A percentile compares a stretch with the other conserved stretches of the same genome.
Evolutionary conservation across 2,888 invertebrate genomes (phyloP).

Genomic region (Coronaproctus castanopsis): DNA sequence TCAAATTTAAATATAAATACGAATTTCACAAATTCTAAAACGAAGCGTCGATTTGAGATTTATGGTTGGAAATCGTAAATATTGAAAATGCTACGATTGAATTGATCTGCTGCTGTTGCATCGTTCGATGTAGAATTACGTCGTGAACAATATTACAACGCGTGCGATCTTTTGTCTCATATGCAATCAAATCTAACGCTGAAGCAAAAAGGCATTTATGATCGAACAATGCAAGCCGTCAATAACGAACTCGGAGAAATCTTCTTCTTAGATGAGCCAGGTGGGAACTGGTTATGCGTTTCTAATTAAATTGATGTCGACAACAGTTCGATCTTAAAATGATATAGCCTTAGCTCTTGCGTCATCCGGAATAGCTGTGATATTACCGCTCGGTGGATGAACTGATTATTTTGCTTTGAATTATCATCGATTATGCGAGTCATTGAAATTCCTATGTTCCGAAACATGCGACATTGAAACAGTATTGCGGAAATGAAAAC

Average conservation of each 20-base stretch:
- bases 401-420: not conserved
- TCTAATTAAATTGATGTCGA: not conserved
- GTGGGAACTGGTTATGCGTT: not conserved
- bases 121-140: not conserved
- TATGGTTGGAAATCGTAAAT: not conserved
- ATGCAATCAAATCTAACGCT: not conserved
- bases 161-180: not conserved
- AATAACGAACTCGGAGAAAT: not conserved
- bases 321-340: not conserved
- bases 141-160: not conserved
- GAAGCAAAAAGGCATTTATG: not conserved
- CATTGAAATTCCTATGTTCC: not conserved
- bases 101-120: too few relatives aligned
- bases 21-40: not conserved
- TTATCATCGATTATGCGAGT: not conserved
- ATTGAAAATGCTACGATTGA: too few relatives aligned
- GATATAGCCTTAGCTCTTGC: not conserved
- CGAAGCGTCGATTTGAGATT: not conserved
- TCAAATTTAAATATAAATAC: not conserved
- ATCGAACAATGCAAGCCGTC: not conserved
- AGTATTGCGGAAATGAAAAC: not conserved
- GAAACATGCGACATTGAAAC: not conserved
- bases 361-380: not conserved
- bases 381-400: not conserved
- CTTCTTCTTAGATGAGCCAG: not conserved